Base-by-base conservation (phyloP, 2,888 invertebrate genomes). In the Heliconius ismenius region DNA sequence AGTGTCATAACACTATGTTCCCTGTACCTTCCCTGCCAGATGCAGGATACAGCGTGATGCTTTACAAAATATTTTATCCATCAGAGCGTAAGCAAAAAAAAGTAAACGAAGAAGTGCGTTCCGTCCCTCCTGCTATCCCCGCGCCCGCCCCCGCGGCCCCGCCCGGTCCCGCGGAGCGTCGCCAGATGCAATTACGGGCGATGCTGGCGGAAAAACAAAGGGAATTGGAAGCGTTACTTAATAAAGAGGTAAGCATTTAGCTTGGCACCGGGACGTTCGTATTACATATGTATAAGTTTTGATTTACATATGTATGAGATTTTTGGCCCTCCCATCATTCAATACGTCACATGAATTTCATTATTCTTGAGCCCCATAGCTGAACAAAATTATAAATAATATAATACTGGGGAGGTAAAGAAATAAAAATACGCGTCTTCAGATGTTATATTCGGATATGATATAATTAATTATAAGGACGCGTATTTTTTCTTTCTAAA, bases 221-320 rank as follows among this genome's bases (percentile, higher is more conserved):
- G 18, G 96, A 96, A 81, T 89, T 96, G 4, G 96, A 96, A 82
- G 95, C 95, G 75, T 90, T 96, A 67, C 95, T 96, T 88, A 95
- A 95, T 80, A 96, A 96, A 86, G 96, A 95, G 92, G 94, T 92
- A 24, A 18, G 39, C 2, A 21, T 18, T 26, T 26, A 62, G n/a
- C 11, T 10, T n/a, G 9, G 10, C 58, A 13, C 13, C 4, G 6
- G 10, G 58, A 58, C 49, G 0, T 21, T 7, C 49, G 18, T 49
- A 7, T 49, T 7, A 18, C 18, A 21, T 49, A 2, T 7, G 18
- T 49, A 7, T 49, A 43, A 43, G 15, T 43, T 43, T 4, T 1
- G 43, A 49, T 28, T 28, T 28, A 43, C 4, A 15, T 43, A 28
- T 28, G 4, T 28, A 28, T 28, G 28, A 32, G 32, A 32, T 32